These are phyloP conservation scores for Palythoa grandiflora DNA, from an alignment of 92 coral and sea anemone species.

Conservation along the genomic window DNA sequence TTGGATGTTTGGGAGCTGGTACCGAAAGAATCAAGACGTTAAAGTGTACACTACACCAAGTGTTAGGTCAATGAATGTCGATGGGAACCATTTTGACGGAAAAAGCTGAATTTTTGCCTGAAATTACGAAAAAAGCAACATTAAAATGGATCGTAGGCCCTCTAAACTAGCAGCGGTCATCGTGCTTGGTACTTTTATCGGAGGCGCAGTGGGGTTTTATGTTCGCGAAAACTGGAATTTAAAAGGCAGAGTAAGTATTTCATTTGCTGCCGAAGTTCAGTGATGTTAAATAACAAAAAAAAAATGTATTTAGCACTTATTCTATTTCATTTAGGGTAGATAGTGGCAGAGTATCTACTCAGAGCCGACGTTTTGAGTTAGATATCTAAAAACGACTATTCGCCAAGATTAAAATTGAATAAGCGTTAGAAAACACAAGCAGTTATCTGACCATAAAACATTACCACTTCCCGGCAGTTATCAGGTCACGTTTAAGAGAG, in stretches of 20 bases:
- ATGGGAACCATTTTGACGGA: no score
- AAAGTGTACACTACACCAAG: conserved; percentile 1
- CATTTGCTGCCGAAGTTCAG: neutral
- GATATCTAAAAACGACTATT: no score
- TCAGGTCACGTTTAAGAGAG: no score
- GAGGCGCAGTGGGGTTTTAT: conserved; percentile 73
- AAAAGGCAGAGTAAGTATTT: conserved; percentile 56
- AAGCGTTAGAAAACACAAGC: no score
- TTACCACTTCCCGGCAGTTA: no score
- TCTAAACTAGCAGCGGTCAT: conserved; percentile 53
- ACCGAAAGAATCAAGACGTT: neutral
- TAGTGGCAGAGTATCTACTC: no score
- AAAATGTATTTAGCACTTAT: neutral
- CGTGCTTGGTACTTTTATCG: conserved; percentile 63
- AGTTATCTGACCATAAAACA: no score
- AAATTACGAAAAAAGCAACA: neutral
- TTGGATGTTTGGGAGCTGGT: neutral
- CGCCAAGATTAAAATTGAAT: no score
- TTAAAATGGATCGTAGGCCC: conserved; percentile 27
- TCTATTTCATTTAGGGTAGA: no score
- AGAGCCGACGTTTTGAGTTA: no score
- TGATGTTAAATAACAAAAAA: no score
- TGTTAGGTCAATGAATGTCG: neutral
- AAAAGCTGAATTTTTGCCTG: neutral
- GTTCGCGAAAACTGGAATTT: conserved; percentile 67